Percentiles rank a stretch among this genome's conserved stretches.
phyloP scores from a whole-genome alignment of 2,888 invertebrate species.

The Volucella zonaria region DNA sequence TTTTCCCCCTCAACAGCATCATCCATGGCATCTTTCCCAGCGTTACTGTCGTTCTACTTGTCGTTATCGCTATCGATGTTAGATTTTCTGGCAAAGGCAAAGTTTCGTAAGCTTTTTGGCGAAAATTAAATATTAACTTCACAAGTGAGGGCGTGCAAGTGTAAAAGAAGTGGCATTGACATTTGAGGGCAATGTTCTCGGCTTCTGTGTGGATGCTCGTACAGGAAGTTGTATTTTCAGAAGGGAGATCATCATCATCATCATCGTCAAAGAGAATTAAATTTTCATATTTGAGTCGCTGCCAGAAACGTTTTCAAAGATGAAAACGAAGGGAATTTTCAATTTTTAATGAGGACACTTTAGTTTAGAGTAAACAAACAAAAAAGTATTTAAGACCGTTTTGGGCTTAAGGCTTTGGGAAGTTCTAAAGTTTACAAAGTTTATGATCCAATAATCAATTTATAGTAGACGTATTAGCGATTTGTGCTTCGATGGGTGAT shows the following conservation, averaged over 20 bases:
- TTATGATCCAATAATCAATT: no score
- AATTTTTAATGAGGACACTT: slow-evolving; percentile 57
- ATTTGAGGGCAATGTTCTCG: slow-evolving; percentile 63
- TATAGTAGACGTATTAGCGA: no score
- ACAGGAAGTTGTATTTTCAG: slow-evolving; percentile 53
- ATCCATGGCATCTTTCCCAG: slow-evolving; percentile 1
- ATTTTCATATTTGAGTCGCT: slow-evolving; percentile 47
- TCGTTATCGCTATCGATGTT: background rate
- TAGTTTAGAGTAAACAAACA: background rate
- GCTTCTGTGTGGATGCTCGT: slow-evolving; percentile 62
- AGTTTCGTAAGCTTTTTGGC: slow-evolving; percentile 70
- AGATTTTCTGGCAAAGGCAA: slow-evolving; percentile 50
- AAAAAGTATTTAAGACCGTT: slow-evolving; percentile 20
- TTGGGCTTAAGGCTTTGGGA: no score
- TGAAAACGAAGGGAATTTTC: slow-evolving; percentile 43
- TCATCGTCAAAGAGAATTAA: slow-evolving; percentile 65
- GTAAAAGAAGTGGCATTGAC: slow-evolving; percentile 64
- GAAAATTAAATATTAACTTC: slow-evolving; percentile 73
- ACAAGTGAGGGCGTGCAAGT: slow-evolving; percentile 63
- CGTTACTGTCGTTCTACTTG: slow-evolving; percentile 6
- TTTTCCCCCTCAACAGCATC: slow-evolving; percentile 13
- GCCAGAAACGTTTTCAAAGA: slow-evolving; percentile 21
- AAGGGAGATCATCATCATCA: slow-evolving; percentile 7
- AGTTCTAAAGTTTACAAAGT: background rate
- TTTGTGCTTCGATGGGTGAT: no score